Evolutionary conservation across 2,888 invertebrate species (phyloP).

Genomic region (Dryadula phaetusa): DNA sequence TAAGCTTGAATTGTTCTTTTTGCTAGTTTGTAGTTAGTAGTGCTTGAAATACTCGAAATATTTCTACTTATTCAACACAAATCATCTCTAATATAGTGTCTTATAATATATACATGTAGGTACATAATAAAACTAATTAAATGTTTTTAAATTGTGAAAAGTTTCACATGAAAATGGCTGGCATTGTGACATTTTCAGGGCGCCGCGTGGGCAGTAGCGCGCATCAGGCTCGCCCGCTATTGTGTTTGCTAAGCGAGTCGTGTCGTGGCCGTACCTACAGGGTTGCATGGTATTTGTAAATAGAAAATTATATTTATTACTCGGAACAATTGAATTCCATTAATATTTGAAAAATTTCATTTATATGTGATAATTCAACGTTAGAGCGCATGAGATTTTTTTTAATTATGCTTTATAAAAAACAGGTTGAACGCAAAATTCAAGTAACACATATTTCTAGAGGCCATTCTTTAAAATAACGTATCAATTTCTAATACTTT

Average conservation of each 20-base stretch:
- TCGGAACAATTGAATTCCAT: not conserved
- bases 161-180: constrained; percentile 39
- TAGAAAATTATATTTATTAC: constrained; percentile 2
- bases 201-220: constrained; percentile 62
- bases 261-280: constrained; percentile 52
- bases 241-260: constrained; percentile 76
- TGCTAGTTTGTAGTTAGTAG: too few species aligned
- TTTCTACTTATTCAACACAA: too few species aligned
- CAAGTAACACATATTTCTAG: constrained; percentile 27
- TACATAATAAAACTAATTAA: not conserved
- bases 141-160: constrained; percentile 25
- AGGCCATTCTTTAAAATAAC: not conserved
- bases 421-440: not conserved
- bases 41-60: too few species aligned
- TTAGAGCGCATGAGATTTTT: too few species aligned
- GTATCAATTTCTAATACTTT: not conserved
- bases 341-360: too few species aligned
- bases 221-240: constrained; percentile 76
- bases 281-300: constrained; percentile 33
- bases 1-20: too few species aligned
- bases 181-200: constrained; percentile 52
- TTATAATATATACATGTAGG: too few species aligned
- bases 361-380: too few species aligned
- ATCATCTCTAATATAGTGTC: too few species aligned
- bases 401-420: too few species aligned